phyloP scores from a whole-genome alignment of 2,888 invertebrate genomes.

The Pantelozetes paolii region DNA sequence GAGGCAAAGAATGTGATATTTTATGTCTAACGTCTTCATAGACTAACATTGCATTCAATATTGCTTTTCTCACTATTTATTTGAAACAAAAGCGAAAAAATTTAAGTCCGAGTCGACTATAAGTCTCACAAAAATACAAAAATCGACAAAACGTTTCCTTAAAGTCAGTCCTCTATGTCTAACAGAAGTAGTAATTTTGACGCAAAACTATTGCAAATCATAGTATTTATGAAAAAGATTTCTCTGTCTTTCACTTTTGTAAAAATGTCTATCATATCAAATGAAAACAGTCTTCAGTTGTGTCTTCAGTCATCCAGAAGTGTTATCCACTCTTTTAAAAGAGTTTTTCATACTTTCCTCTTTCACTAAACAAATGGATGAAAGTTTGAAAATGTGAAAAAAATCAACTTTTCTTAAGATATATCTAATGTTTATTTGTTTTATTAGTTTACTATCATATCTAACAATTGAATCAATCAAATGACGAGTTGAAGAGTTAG shows the following conservation, averaged over 20 bases:
- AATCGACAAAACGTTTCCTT: background rate
- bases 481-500: background rate
- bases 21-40: constrained; percentile 26
- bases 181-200: constrained; percentile 14
- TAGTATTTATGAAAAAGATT: constrained; percentile 21
- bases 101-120: background rate
- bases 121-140: background rate
- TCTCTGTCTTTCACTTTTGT: background rate
- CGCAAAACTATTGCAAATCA: background rate
- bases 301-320: background rate
- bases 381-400: too few species aligned
- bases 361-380: background rate
- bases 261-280: constrained; percentile 8
- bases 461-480: background rate
- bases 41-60: background rate
- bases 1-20: background rate
- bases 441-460: constrained; percentile 1
- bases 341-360: background rate
- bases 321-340: background rate
- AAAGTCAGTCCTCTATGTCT: background rate
- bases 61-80: background rate
- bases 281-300: background rate
- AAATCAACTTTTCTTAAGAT: too few species aligned
- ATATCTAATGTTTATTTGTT: constrained; percentile 1
- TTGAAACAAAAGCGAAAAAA: background rate